Base-by-base conservation (phyloP, 2,797 vertebrate genomes). In the Prunella strophiata region DNA sequence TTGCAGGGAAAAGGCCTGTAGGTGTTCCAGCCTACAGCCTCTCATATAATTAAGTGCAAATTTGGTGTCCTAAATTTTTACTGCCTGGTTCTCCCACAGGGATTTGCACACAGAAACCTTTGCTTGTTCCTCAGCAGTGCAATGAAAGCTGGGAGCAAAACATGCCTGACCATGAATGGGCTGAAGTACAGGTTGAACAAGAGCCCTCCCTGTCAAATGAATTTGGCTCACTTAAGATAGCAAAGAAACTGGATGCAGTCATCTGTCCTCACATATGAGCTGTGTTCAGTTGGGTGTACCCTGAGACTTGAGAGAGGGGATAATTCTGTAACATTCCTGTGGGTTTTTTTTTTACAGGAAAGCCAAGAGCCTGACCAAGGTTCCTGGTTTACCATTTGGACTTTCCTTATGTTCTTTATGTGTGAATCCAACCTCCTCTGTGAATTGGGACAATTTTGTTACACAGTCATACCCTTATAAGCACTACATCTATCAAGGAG, bases 1-100 rank as follows among this genome's bases (percentile, higher is more conserved):
- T 84, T 68, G 20, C 70, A 79, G 34, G 70, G 79, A 84, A 63
- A 73, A 88, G 78, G 42, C 54, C 67, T 83, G 88, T 95, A 96
- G 82, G 83, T 82, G 73, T 91, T 95, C 30, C 85, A 93, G 34
- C 85, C 92, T 91, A 89, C 95, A 92, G 63, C 85, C 55, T 92
- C 63, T 95, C 80, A 3, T 93, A 57, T 96, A 91, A 94, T 91
- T 96, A 88, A 54, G 86, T 92, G 88, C 76, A 95, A 90, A 96
- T 94, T 90, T 79, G 45, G 14, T 88, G 83, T 86, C 94, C 83
- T 89, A 85, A 84, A 90, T 93, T 88, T 94, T 95, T 38, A 9
- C 29, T 90, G 83, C 70, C 43, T 85, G 63, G 17, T 57, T 93
- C 74, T 81, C 52, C 83, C 78, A 25, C 77, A 79, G 45, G n/a